Conservation (phyloP, 2,113 vertebrate species). For the Stigmatopora argus region DNA sequence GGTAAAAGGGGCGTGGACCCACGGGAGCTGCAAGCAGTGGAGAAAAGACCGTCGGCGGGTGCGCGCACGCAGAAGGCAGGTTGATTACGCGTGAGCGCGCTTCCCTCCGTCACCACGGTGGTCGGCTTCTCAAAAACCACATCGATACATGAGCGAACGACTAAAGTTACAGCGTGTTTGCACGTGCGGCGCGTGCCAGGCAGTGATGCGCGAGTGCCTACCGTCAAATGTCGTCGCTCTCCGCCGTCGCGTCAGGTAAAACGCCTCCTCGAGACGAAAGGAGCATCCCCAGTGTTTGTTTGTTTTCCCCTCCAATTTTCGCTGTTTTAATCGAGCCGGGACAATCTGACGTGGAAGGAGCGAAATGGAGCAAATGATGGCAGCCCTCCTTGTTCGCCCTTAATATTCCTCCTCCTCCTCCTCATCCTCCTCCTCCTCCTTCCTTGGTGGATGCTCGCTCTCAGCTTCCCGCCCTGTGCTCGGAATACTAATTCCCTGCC, state of each 20-base stretch:
- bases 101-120: not conserved
- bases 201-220: not conserved
- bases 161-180: not conserved
- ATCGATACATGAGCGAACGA: not conserved
- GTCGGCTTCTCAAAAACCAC: not conserved
- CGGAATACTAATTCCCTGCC: slow-evolving; percentile 73
- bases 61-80: not conserved
- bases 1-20: slow-evolving; percentile 5
- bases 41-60: not conserved
- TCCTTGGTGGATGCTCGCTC: slow-evolving; percentile 50
- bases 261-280: not conserved
- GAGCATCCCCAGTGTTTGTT: not conserved
- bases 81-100: not conserved
- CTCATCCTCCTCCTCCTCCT: slow-evolving; percentile 49
- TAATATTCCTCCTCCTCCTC: slow-evolving; percentile 53
- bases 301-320: slow-evolving; percentile 1
- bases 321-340: slow-evolving; percentile 15
- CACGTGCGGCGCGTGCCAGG: not conserved
- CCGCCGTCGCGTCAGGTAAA: not conserved
- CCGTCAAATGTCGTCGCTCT: not conserved
- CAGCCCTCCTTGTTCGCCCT: slow-evolving; percentile 59
- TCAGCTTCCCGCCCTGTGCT: slow-evolving; percentile 63
- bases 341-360: slow-evolving; percentile 50
- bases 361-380: slow-evolving; percentile 64
- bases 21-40: not conserved